Evolutionary conservation across 2,888 invertebrate genomes (phyloP), one percentile per base, ranked within the genome.

Genomic region (Tridacna gigas): DNA sequence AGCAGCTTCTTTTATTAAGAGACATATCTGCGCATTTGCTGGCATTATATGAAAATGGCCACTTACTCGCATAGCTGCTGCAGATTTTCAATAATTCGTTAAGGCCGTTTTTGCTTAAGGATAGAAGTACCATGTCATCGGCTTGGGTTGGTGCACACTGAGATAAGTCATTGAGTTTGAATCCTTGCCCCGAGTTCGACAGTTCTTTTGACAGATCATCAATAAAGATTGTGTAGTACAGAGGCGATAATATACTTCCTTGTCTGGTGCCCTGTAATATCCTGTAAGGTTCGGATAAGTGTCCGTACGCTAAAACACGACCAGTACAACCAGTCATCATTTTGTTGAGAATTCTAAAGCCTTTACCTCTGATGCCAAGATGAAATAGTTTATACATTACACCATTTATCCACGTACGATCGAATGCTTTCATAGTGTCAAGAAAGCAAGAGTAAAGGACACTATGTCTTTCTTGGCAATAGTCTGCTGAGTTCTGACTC

Each of bases 371-470:
- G 20, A 77, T 12, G 18, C 77, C 77, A 22, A 77, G 2, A 11
- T 69, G 18, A 25, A 37, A 69, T n/a, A 67, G 77, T 51, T 77
- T 77, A n/a, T 69, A 66, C 2, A 77, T 25, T 11, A 77, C 3
- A 12, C 77, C 77, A 22, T 77, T 67, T 5, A 77, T 77, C 77
- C 77, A 77, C 11, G 45, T 45, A 15, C 20, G n/a, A 56, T 77
- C 77, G n/a, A 77, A 56, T 25, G 74, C 74, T n/a, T 51, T 56
- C 28, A 12, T 12, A 3, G 74, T 28, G 28, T 74, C 74, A 13
- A 77, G 11, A 47, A 47, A 77, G 20, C 77, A 77, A 4, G 66
- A 3, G 20, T 65, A 25, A 1, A 66, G 47, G 9, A 25, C 12
- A 25, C 66, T 66, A 18, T 25, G 15, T 2, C 66, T 4, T 65